Conservation (phyloP, 2,888 invertebrate genomes). For the Tridacna gigas region DNA sequence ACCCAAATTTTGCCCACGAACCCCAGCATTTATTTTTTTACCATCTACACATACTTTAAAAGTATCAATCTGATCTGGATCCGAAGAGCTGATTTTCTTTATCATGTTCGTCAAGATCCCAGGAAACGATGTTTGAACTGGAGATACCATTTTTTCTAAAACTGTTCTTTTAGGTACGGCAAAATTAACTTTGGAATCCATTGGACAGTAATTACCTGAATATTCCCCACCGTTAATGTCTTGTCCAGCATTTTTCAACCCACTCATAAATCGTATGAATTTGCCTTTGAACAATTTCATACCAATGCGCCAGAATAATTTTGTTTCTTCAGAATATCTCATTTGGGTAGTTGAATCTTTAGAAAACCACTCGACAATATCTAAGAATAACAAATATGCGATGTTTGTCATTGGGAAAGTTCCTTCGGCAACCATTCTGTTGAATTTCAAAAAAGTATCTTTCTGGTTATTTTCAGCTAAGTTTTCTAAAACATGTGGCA, state of each 20-base stretch:
- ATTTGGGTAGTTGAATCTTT: neutral
- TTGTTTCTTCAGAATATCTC: slow-evolving; percentile 12
- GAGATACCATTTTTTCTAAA: neutral
- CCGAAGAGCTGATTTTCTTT: neutral
- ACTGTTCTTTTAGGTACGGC: slow-evolving; percentile 1
- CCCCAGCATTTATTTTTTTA: slow-evolving; percentile 38
- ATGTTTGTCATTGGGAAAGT: neutral
- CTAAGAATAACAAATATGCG: slow-evolving; percentile 16
- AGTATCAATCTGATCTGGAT: neutral
- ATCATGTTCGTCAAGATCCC: slow-evolving; percentile 18
- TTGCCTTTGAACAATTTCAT: slow-evolving; percentile 34
- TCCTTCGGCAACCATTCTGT: neutral
- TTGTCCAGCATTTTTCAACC: slow-evolving; percentile 21
- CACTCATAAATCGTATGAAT: slow-evolving; percentile 35
- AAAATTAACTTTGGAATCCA: slow-evolving; percentile 18
- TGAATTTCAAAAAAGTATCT: neutral
- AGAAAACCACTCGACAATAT: slow-evolving; percentile 5
- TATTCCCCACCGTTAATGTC: neutral
- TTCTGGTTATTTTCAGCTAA: neutral
- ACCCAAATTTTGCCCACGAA: neutral
- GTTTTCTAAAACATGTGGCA: neutral
- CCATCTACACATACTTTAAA: slow-evolving; percentile 45
- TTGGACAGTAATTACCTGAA: neutral
- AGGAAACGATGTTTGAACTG: neutral
- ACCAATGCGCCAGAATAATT: slow-evolving; percentile 33